Evolutionary conservation across 2,113 vertebrate genomes (phyloP).

Genomic region (Tachuris rubrigastra): DNA sequence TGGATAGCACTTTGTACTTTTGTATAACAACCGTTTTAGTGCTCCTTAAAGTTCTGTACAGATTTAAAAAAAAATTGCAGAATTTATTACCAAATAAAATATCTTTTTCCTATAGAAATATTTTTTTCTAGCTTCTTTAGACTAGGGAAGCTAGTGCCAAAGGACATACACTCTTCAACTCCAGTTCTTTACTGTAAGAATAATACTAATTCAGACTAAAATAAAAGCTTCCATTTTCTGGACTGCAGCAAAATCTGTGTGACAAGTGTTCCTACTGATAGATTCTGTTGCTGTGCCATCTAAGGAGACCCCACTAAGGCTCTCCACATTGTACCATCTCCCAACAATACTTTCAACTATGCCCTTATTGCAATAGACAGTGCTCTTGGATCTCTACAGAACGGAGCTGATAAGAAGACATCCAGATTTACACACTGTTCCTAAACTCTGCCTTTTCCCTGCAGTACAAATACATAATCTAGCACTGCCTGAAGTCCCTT

Average conservation of each 20-base stretch:
- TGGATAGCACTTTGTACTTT: neutral
- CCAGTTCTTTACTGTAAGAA: neutral
- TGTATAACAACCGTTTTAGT: neutral
- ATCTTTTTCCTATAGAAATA: neutral
- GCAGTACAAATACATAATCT: neutral
- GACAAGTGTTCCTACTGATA: neutral
- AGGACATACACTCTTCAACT: neutral
- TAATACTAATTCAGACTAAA: neutral
- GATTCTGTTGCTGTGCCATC: neutral
- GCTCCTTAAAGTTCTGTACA: neutral
- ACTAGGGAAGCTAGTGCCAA: neutral
- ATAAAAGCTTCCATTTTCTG: neutral
- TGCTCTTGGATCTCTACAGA: neutral
- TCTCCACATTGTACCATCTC: neutral
- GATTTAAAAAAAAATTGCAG: neutral
- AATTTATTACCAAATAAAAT: neutral
- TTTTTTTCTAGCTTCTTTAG: neutral
- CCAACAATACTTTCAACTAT: neutral
- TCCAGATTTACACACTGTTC: neutral
- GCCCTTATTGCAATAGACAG: neutral
- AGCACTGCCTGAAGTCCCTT: neutral
- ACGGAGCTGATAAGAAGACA: neutral
- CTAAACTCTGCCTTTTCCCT: neutral
- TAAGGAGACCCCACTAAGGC: neutral
- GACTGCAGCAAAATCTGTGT: neutral